Conservation (phyloP, 2,888 invertebrate species). For the Merodon equestris region DNA sequence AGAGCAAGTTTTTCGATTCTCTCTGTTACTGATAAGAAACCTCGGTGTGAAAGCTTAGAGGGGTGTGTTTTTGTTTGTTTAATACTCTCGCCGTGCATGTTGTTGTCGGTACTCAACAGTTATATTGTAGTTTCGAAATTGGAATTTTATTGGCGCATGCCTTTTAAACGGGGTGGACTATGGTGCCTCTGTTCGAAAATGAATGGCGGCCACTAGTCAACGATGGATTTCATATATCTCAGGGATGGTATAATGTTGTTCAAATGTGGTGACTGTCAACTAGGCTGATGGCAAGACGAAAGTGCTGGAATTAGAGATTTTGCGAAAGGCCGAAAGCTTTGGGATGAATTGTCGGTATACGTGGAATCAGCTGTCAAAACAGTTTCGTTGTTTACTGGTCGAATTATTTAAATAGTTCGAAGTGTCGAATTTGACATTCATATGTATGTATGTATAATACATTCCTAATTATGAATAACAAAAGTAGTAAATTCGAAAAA, state of each 20-base stretch:
- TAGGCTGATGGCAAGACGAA: too few species aligned
- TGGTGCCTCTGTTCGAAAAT: conserved; percentile 32
- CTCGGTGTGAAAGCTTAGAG: conserved; percentile 53
- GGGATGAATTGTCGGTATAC: not conserved
- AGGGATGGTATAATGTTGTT: conserved; percentile 40
- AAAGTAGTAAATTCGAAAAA: conserved; percentile 31
- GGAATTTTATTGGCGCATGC: conserved; percentile 52
- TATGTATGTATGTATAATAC: too few species aligned
- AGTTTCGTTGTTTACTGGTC: too few species aligned
- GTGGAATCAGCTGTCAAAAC: conserved; percentile 47
- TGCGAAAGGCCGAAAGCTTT: not conserved
- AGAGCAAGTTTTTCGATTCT: conserved; percentile 21
- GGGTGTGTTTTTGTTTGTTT: conserved; percentile 69
- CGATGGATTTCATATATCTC: not conserved
- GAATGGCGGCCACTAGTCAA: conserved; percentile 48
- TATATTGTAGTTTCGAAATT: conserved; percentile 58
- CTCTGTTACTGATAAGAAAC: conserved; percentile 59
- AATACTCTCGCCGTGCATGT: conserved; percentile 37
- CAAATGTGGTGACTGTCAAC: not conserved
- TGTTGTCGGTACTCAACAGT: conserved; percentile 68
- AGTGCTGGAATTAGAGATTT: not conserved
- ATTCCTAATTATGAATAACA: too few species aligned
- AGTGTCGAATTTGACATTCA: not conserved
- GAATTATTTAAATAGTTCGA: conserved; percentile 36
- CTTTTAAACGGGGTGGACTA: conserved; percentile 53